Percentiles rank a stretch among this genome's conserved stretches.
Conservation (phyloP, 2,888 invertebrate species). For the Gortyna flavago region DNA sequence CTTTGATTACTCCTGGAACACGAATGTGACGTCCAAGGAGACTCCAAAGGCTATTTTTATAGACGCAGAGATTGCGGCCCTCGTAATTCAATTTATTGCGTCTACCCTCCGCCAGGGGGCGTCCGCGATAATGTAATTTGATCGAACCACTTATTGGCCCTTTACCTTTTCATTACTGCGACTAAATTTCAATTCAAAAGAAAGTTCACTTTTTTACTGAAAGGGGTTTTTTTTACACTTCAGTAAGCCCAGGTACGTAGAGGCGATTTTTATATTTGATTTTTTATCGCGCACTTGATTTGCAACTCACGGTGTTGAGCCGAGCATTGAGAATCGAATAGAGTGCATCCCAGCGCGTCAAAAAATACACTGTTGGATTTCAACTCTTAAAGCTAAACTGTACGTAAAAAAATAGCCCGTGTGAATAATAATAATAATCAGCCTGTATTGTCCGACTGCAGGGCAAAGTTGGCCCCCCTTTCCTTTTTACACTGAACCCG, state of each 20-base stretch:
- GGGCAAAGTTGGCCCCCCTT: fast-evolving
- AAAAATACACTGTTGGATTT: neutral
- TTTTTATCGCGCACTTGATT: neutral
- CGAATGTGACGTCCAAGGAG: conserved; percentile 65
- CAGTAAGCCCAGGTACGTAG: conserved; percentile 15
- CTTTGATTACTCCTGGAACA: conserved; percentile 72
- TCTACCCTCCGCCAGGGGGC: conserved; percentile 79
- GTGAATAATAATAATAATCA: neutral
- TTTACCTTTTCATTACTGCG: conserved; percentile 85
- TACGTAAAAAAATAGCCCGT: neutral
- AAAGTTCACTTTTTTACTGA: conserved; percentile 61
- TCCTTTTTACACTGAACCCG: neutral
- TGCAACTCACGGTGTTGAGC: neutral
- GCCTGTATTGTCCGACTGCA: neutral
- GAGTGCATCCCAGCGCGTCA: neutral
- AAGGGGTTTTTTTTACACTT: conserved; percentile 63
- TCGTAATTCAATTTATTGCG: conserved; percentile 86
- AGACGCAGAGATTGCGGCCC: conserved; percentile 80
- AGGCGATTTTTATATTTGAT: neutral
- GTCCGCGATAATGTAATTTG: conserved; percentile 86
- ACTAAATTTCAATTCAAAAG: conserved; percentile 77
- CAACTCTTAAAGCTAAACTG: neutral
- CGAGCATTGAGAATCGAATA: neutral
- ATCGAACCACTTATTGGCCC: conserved; percentile 87
- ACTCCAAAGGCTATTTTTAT: conserved; percentile 81